Percentiles rank a stretch among this genome's conserved stretches.
Conservation (phyloP, 2,113 vertebrate genomes). For the Gnathonemus longibarbis region DNA sequence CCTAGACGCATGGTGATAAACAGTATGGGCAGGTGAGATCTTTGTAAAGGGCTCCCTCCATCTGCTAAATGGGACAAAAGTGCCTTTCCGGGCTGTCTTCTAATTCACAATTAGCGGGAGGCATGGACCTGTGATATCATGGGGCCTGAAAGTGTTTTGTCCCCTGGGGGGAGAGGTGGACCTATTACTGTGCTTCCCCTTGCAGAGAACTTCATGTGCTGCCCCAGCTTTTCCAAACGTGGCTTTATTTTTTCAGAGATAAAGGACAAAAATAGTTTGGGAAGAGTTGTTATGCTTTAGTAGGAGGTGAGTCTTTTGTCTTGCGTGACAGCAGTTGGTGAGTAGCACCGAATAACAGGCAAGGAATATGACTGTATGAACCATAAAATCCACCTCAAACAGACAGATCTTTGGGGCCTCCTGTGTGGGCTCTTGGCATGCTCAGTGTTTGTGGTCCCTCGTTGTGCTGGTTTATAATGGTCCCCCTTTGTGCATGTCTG, state of each 20-base stretch:
- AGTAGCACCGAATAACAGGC: background rate
- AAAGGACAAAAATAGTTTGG: background rate
- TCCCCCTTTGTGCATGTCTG: background rate
- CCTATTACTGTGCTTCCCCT: background rate
- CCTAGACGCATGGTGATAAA: background rate
- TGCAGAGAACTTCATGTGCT: background rate
- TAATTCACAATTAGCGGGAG: conserved; percentile 1
- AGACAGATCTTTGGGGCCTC: background rate
- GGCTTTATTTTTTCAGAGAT: background rate
- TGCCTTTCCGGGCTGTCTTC: background rate
- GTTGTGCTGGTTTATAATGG: background rate
- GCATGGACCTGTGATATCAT: background rate
- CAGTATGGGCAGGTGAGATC: background rate
- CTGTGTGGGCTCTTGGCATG: background rate
- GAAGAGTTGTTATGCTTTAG: background rate
- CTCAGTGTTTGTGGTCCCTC: background rate
- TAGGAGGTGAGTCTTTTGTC: background rate
- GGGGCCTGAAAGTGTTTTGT: background rate
- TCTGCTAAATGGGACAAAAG: background rate
- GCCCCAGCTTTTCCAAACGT: background rate
- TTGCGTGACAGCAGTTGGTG: background rate
- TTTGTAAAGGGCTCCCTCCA: background rate
- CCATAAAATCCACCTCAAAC: background rate
- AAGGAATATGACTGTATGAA: background rate
- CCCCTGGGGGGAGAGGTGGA: background rate